Conservation (phyloP, 2,888 invertebrate species). For the Drosophila tripunctata region DNA sequence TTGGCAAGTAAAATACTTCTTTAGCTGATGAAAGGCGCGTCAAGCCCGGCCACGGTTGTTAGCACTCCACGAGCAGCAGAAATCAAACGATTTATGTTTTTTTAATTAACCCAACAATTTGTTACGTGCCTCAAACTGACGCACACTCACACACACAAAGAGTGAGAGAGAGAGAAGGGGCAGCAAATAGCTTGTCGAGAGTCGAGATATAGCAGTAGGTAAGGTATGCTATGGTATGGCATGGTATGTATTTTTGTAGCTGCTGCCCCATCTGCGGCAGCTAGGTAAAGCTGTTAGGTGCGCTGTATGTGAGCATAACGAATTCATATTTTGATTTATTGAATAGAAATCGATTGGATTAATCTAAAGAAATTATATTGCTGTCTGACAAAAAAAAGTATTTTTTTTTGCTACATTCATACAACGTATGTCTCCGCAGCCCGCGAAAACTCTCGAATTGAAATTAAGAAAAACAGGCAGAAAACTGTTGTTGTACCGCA, state of each 20-base stretch:
- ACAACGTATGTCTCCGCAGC: not conserved
- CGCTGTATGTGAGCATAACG: slow-evolving; percentile 76
- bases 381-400: slow-evolving; percentile 40
- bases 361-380: slow-evolving; percentile 74
- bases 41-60: slow-evolving; percentile 66
- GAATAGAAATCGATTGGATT: slow-evolving; percentile 81
- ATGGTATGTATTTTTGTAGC: too few species aligned
- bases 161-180: slow-evolving; percentile 8
- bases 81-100: slow-evolving; percentile 83
- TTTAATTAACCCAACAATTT: slow-evolving; percentile 84
- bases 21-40: slow-evolving; percentile 69
- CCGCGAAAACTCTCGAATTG: slow-evolving; percentile 47
- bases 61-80: slow-evolving; percentile 53
- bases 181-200: slow-evolving; percentile 12
- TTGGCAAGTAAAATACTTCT: slow-evolving; percentile 37
- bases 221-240: too few species aligned
- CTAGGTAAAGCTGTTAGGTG: slow-evolving; percentile 50
- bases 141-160: slow-evolving; percentile 32
- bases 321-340: slow-evolving; percentile 82
- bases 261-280: slow-evolving; percentile 38
- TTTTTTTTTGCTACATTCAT: slow-evolving; percentile 45
- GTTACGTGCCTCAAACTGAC: slow-evolving; percentile 81
- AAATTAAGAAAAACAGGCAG: slow-evolving; percentile 69
- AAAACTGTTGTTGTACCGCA: slow-evolving; percentile 65
- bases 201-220: slow-evolving; percentile 39